Evolutionary conservation across 2,113 vertebrate genomes (phyloP), one percentile per base, ranked within the genome.

Genomic region (Brachyistius frenatus): DNA sequence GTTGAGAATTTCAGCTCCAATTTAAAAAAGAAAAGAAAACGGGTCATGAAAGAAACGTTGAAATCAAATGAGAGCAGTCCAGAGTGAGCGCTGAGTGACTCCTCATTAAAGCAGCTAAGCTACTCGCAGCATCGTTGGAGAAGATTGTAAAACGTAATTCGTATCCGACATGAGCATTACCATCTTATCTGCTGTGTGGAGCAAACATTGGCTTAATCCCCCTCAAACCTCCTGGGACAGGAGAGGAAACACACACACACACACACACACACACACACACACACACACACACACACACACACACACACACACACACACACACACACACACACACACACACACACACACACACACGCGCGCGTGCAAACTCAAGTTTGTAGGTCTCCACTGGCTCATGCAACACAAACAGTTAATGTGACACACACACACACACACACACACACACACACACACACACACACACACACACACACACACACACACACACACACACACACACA

Each of bases 151-250:
- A 73, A 70, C 8, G 54, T 67, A 63, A 71, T 57, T 72, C 49
- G 54, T 30, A 49, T 78, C 46, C 75, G 62, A 79, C 55, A 41
- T 1, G 47, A 63, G 63, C 57, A 67, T 89, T 84, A 73, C 8
- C 78, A 80, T 83, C 57, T 55, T 56, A 80, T 73, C 60, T 41
- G 63, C n/a, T 68, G 62, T 64, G 47, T 60, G 54, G 47, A 73
- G 69, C 65, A 79, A 84, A 84, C 80, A 64, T 30, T 30, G 30
- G 47, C 23, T 54, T 55, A 64, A 83, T 85, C 80, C 69, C 46
- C 72, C 39, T 37, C 53, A 60, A 39, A 41, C 62, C 66, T 68
- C 35, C 0, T 0, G 23, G 66, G 75, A 68, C 39, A 5, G 3
- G 14, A 61, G 23, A 66, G 69, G 71, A 68, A 69, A 66, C 62